phyloP scores from a whole-genome alignment of 2,888 invertebrate species.

The Latrodectus elegans region DNA sequence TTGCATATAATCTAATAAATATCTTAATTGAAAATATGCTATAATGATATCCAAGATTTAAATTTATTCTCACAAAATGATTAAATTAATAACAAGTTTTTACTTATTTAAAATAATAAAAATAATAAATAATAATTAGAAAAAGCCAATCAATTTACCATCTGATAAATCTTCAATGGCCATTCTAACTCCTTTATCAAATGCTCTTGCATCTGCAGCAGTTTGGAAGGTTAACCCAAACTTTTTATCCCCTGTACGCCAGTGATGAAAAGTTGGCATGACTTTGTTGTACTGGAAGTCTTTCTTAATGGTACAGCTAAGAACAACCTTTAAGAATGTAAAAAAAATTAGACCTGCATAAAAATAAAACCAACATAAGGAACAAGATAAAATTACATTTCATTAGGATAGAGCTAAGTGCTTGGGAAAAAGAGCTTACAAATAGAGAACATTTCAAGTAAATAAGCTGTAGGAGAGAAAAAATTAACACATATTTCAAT shows the following conservation, averaged over 20 bases:
- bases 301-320: slow-evolving; percentile 95
- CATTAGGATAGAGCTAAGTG: too few relatives aligned
- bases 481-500: too few relatives aligned
- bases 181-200: slow-evolving; percentile 87
- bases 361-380: too few relatives aligned
- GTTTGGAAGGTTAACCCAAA: slow-evolving; percentile 97
- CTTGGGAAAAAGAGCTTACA: too few relatives aligned
- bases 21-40: not conserved
- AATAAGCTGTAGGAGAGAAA: too few relatives aligned
- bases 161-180: slow-evolving; percentile 69
- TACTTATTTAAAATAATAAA: too few relatives aligned
- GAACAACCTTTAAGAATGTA: slow-evolving; percentile 83
- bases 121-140: too few relatives aligned
- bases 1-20: not conserved
- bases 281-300: slow-evolving; percentile 98
- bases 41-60: not conserved
- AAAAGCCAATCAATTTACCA: slow-evolving; percentile 40
- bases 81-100: too few relatives aligned
- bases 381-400: too few relatives aligned
- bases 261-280: slow-evolving; percentile 98
- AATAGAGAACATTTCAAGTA: too few relatives aligned
- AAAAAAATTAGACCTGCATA: too few relatives aligned
- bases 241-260: slow-evolving; percentile 95
- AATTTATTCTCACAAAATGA: not conserved
- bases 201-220: slow-evolving; percentile 92